phyloP scores from a whole-genome alignment of 2,797 vertebrate genomes.

The Malurus leucopterus region DNA sequence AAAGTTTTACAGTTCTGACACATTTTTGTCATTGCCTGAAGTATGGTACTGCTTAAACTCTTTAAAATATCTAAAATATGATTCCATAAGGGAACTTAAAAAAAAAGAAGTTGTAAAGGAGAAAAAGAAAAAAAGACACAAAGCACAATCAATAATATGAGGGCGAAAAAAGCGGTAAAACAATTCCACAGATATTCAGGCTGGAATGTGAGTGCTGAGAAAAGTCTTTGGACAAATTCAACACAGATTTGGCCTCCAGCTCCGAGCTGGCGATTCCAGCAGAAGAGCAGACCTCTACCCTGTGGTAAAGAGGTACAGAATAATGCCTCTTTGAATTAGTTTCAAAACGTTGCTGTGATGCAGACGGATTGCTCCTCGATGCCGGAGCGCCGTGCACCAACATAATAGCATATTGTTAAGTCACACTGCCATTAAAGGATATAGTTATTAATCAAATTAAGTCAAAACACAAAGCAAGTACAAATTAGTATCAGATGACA shows the following conservation, averaged over 20 bases:
- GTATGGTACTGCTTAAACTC: background rate
- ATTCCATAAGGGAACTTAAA: background rate
- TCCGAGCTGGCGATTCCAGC: constrained; percentile 58
- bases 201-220: constrained; percentile 61
- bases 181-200: constrained; percentile 57
- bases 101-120: background rate
- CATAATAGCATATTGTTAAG: constrained; percentile 68
- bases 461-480: constrained; percentile 55
- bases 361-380: constrained; percentile 62
- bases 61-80: background rate
- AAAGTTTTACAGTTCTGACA: background rate
- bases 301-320: constrained; percentile 63
- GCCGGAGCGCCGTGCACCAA: constrained; percentile 48
- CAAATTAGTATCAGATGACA: constrained; percentile 55
- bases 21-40: background rate
- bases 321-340: constrained; percentile 75
- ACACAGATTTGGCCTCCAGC: constrained; percentile 76
- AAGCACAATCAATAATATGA: constrained; percentile 25
- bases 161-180: constrained; percentile 10
- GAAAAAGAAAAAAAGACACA: background rate
- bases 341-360: constrained; percentile 65
- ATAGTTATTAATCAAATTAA: constrained; percentile 70
- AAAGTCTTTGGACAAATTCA: constrained; percentile 72
- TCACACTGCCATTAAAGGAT: constrained; percentile 46
- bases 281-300: constrained; percentile 59